A percentile compares a stretch with the other conserved stretches of the same genome.
phyloP scores from a whole-genome alignment of 2,797 vertebrate species.

The Vipera ursinii region DNA sequence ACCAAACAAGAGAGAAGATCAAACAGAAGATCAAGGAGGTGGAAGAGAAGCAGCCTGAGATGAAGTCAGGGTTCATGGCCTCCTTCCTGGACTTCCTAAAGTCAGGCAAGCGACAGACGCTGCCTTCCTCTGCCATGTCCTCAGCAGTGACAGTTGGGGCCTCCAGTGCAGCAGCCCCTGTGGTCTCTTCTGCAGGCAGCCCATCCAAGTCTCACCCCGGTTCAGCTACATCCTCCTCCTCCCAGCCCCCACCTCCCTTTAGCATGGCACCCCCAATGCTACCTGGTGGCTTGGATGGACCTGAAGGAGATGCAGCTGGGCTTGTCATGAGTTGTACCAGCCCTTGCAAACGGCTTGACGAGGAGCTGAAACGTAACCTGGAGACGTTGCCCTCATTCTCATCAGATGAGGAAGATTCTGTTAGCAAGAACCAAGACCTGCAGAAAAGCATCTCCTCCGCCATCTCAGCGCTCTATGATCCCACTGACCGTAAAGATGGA shows the following conservation, averaged over 20 bases:
- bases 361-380: constrained; percentile 90
- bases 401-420: constrained; percentile 90
- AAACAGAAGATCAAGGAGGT: constrained; percentile 87
- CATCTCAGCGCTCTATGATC: constrained; percentile 90
- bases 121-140: constrained; percentile 68
- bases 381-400: constrained; percentile 93
- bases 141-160: constrained; percentile 42
- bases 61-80: constrained; percentile 90
- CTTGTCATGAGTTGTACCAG: constrained; percentile 85
- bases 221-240: constrained; percentile 70
- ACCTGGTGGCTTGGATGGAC: constrained; percentile 73
- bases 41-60: constrained; percentile 88
- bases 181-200: constrained; percentile 50
- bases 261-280: constrained; percentile 60
- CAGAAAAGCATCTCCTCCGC: constrained; percentile 95
- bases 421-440: constrained; percentile 92
- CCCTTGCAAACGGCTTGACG: constrained; percentile 88
- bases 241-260: constrained; percentile 63
- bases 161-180: background rate
- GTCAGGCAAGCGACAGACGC: constrained; percentile 82
- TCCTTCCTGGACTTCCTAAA: constrained; percentile 94
- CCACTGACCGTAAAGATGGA: constrained; percentile 68
- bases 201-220: constrained; percentile 77
- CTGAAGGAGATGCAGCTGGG: constrained; percentile 77
- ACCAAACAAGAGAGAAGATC: constrained; percentile 84